phyloP scores from a whole-genome alignment of 2,797 vertebrate genomes.

The Psittacula derbiana region DNA sequence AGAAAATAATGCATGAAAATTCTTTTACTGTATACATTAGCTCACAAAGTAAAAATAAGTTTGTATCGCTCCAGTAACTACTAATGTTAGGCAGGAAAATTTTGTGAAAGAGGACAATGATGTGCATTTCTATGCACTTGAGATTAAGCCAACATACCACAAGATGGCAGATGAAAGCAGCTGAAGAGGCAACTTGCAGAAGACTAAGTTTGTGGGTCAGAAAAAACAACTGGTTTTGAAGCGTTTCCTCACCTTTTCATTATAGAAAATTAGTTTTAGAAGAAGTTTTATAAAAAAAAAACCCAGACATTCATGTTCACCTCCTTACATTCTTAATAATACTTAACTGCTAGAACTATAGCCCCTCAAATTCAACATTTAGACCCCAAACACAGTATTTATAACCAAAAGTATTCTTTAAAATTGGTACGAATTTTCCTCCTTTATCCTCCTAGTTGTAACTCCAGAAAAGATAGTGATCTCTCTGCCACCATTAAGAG shows the following conservation, averaged over 20 bases:
- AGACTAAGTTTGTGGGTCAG: background rate
- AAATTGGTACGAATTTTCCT: background rate
- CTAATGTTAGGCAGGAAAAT: background rate
- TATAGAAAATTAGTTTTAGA: background rate
- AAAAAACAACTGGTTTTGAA: background rate
- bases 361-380: background rate
- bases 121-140: background rate
- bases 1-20: background rate
- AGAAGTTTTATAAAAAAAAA: background rate
- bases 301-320: background rate
- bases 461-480: background rate
- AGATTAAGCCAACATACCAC: conserved; percentile 59
- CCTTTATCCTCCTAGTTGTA: background rate
- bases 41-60: background rate
- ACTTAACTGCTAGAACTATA: background rate
- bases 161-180: conserved; percentile 69
- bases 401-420: background rate
- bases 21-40: background rate
- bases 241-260: background rate
- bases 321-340: background rate
- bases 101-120: background rate
- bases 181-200: background rate
- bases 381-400: background rate
- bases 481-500: background rate
- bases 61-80: background rate